A percentile compares a stretch with the other conserved stretches of the same genome.
Evolutionary conservation across 1,140 invertebrate genomes (phyloP).

Genomic region (Zaprionus africanus): DNA sequence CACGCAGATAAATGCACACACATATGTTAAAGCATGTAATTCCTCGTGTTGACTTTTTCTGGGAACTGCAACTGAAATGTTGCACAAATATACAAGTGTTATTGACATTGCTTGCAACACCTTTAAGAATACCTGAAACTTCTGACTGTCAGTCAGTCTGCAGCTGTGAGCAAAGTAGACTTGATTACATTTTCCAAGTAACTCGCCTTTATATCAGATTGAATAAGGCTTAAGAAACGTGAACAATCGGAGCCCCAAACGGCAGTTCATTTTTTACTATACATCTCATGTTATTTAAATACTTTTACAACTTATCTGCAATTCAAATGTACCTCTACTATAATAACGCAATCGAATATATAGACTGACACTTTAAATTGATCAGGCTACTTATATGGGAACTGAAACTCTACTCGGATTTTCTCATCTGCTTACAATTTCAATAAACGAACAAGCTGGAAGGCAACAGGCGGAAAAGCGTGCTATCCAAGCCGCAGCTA

Average conservation of each 20-base stretch:
- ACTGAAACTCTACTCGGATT: slow-evolving; percentile 21
- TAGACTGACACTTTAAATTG: slow-evolving; percentile 19
- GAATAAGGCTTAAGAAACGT: background rate
- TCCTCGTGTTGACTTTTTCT: slow-evolving; percentile 57
- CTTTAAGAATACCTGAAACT: slow-evolving; percentile 2
- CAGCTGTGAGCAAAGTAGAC: background rate
- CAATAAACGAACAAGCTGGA: slow-evolving; percentile 10
- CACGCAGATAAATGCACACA: background rate
- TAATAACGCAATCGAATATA: background rate
- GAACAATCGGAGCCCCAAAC: background rate
- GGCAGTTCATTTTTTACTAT: too few relatives aligned
- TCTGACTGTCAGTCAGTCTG: background rate
- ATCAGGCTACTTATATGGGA: slow-evolving; percentile 13
- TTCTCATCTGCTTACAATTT: slow-evolving; percentile 46
- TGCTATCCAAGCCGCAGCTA: background rate
- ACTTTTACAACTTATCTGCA: too few relatives aligned
- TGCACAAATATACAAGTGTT: slow-evolving; percentile 23
- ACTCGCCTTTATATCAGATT: background rate
- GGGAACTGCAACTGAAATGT: slow-evolving; percentile 15
- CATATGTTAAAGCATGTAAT: background rate
- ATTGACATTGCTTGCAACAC: slow-evolving; percentile 24
- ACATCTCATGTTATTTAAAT: too few relatives aligned
- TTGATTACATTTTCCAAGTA: slow-evolving; percentile 6
- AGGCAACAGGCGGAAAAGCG: background rate
- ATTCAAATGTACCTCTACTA: too few relatives aligned